A percentile compares a stretch with the other conserved stretches of the same genome.
phyloP scores from a whole-genome alignment of 1,140 invertebrate species.

The Idris sp. region DNA sequence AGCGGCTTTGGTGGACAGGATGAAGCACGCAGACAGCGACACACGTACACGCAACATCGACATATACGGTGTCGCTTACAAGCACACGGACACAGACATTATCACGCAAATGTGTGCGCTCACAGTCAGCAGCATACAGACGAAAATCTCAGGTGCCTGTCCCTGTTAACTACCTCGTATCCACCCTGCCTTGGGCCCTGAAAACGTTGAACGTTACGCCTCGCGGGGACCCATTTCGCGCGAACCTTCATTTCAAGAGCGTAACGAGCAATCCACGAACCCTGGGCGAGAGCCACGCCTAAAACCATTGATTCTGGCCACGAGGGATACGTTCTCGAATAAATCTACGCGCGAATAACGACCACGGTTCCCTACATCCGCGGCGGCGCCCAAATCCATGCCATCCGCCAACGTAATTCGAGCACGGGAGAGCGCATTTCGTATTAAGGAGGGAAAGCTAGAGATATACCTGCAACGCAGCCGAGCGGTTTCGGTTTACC shows the following conservation, averaged over 20 bases:
- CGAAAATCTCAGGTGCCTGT: conserved; percentile 74
- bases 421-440: conserved; percentile 37
- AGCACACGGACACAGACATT: conserved; percentile 2
- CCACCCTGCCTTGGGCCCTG: conserved; percentile 73
- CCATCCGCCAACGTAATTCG: conserved; percentile 43
- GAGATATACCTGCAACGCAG: conserved; percentile 37
- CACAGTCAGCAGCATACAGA: conserved; percentile 44
- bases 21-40: conserved; percentile 68
- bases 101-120: not conserved
- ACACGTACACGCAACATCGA: conserved; percentile 36
- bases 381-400: too few species aligned
- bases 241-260: conserved; percentile 63
- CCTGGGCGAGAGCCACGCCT: conserved; percentile 59
- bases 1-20: conserved; percentile 71
- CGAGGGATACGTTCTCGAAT: conserved; percentile 59
- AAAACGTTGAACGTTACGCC: conserved; percentile 72
- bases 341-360: conserved; percentile 60
- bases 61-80: conserved; percentile 25
- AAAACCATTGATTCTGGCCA: conserved; percentile 56
- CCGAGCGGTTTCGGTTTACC: conserved; percentile 37
- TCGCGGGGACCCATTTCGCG: conserved; percentile 76
- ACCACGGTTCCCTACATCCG: conserved; percentile 53
- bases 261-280: conserved; percentile 60
- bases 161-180: conserved; percentile 74
- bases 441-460: conserved; percentile 48